Percentiles rank a stretch among this genome's conserved stretches.
Evolutionary conservation across 2,113 vertebrate genomes (phyloP).

Genomic region (Isurus oxyrinchus): DNA sequence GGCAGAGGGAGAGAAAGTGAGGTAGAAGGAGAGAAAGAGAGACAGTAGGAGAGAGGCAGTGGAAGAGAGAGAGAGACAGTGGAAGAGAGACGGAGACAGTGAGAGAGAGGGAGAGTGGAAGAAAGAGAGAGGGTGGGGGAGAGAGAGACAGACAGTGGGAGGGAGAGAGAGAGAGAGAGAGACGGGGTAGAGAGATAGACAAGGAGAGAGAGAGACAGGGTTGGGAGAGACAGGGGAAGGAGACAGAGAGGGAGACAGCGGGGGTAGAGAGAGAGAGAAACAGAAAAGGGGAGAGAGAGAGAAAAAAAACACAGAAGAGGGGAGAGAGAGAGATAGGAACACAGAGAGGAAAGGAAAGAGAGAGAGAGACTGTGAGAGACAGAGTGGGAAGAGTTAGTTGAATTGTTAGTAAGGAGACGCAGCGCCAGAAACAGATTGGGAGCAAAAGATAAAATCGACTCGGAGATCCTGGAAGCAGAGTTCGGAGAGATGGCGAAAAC

Average conservation of each 20-base stretch:
- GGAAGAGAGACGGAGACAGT: too few relatives aligned
- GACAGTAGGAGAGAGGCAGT: too few relatives aligned
- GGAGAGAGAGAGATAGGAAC: background rate
- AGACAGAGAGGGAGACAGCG: background rate
- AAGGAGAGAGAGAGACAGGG: too few relatives aligned
- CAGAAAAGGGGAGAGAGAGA: background rate
- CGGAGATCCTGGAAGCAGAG: slow-evolving; percentile 31
- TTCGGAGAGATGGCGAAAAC: background rate
- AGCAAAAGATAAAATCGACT: slow-evolving; percentile 49
- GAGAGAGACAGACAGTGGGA: background rate
- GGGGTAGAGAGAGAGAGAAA: background rate
- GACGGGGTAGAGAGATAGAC: background rate
- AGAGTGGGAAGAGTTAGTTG: background rate
- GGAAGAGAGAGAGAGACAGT: too few relatives aligned
- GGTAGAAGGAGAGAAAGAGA: background rate
- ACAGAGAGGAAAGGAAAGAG: slow-evolving; percentile 38
- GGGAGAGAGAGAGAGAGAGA: slow-evolving; percentile 5
- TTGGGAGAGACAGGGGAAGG: background rate
- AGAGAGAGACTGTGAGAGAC: background rate
- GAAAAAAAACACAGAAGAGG: background rate
- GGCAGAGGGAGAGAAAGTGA: background rate
- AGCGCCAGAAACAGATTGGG: slow-evolving; percentile 31
- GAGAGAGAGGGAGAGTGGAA: too few relatives aligned
- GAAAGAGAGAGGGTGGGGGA: too few relatives aligned
- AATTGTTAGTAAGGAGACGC: background rate